A percentile compares a stretch with the other conserved stretches of the same genome.
phyloP scores from a whole-genome alignment of 2,888 invertebrate genomes.

The Cephalotes varians region DNA sequence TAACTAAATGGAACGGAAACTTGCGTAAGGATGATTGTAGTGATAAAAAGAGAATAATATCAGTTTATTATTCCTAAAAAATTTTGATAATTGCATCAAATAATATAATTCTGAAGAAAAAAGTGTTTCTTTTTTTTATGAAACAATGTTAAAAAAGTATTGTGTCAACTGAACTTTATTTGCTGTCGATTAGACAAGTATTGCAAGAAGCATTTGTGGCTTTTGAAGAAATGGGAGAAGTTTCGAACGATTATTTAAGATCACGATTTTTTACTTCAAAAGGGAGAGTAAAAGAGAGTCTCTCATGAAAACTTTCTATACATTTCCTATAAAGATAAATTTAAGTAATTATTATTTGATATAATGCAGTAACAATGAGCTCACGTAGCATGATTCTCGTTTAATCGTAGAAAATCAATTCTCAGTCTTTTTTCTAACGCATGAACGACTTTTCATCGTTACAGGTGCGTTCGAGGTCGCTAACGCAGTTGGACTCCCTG shows the following conservation, averaged over 20 bases:
- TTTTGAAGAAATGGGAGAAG: neutral
- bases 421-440: neutral
- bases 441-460: constrained; percentile 41
- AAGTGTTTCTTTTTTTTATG: neutral
- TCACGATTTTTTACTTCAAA: neutral
- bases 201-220: neutral
- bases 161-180: neutral
- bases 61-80: neutral
- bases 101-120: neutral
- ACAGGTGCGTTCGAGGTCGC: constrained; percentile 91
- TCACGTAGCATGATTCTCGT: neutral
- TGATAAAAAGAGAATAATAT: neutral
- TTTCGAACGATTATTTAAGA: neutral
- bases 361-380: neutral
- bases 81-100: neutral
- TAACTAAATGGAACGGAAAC: neutral
- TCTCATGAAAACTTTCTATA: neutral
- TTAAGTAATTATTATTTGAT: neutral
- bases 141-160: neutral
- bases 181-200: neutral
- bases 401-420: neutral
- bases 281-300: neutral
- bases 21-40: neutral
- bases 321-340: neutral
- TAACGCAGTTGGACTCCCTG: constrained; percentile 91